Percentiles rank a stretch among this genome's conserved stretches.
phyloP scores from a whole-genome alignment of 2,888 invertebrate species.

The Thera obeliscata region DNA sequence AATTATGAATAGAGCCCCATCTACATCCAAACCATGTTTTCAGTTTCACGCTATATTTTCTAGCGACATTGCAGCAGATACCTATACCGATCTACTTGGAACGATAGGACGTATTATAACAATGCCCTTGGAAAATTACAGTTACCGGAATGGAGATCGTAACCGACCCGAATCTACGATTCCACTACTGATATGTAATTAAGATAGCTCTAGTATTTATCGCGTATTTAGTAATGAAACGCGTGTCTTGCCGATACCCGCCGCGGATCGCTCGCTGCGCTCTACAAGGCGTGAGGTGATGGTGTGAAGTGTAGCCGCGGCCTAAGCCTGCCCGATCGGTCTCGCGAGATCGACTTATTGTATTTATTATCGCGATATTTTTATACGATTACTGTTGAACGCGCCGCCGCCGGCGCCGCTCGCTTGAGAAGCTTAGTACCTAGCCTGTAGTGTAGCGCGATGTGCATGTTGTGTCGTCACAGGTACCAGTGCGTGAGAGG shows the following conservation, averaged over 20 bases:
- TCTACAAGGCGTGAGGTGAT: constrained; percentile 5
- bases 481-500: constrained; percentile 52
- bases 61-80: not conserved
- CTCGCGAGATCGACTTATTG: constrained; percentile 10
- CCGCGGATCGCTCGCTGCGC: not conserved
- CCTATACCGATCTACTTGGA: not conserved
- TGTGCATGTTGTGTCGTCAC: constrained; percentile 45
- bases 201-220: constrained; percentile 9
- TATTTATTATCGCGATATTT: constrained; percentile 34
- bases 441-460: constrained; percentile 1
- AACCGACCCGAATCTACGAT: constrained; percentile 4
- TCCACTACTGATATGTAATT: not conserved
- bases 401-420: constrained; percentile 31
- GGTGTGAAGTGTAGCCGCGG: constrained; percentile 3
- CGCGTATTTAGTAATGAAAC: constrained; percentile 7
- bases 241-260: constrained; percentile 11
- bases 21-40: not conserved
- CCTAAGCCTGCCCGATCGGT: constrained; percentile 8
- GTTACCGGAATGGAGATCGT: not conserved
- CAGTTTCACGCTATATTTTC: not conserved
- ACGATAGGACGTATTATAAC: constrained; percentile 11
- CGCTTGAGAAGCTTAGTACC: constrained; percentile 26
- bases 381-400: constrained; percentile 38
- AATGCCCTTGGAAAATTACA: constrained; percentile 4
- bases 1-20: not conserved